Evolutionary conservation across 2,797 vertebrate genomes (phyloP).

Genomic region (Xiphophorus birchmanni): DNA sequence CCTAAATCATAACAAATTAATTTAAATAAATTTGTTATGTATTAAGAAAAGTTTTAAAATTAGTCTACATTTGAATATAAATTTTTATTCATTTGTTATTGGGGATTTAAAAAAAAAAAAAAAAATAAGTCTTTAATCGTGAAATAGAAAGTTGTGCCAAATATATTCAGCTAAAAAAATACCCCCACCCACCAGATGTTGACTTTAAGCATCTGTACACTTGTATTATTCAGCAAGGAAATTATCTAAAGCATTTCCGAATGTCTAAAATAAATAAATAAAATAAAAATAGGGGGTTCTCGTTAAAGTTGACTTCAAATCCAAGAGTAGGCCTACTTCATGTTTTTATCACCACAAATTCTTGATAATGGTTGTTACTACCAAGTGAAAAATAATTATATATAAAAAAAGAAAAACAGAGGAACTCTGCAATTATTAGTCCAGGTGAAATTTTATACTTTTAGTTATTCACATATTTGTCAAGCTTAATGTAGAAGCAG

Average conservation of each 20-base stretch:
- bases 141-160: neutral
- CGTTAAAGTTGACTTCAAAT: neutral
- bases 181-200: neutral
- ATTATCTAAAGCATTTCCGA: neutral
- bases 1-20: no score
- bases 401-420: neutral
- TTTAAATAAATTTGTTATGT: no score
- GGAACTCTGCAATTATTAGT: neutral
- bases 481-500: neutral
- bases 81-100: neutral
- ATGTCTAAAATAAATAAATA: neutral
- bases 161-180: neutral
- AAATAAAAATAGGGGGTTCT: neutral
- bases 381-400: neutral
- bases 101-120: neutral
- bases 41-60: no score
- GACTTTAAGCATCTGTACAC: neutral
- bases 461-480: neutral
- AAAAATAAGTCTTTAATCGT: neutral
- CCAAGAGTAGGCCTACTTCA: neutral
- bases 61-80: no score
- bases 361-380: neutral
- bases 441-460: neutral
- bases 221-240: neutral
- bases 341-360: neutral